A percentile compares a stretch with the other conserved stretches of the same genome.
Evolutionary conservation across 2,113 vertebrate genomes (phyloP).

Genomic region (Gasterosteus nipponicus): DNA sequence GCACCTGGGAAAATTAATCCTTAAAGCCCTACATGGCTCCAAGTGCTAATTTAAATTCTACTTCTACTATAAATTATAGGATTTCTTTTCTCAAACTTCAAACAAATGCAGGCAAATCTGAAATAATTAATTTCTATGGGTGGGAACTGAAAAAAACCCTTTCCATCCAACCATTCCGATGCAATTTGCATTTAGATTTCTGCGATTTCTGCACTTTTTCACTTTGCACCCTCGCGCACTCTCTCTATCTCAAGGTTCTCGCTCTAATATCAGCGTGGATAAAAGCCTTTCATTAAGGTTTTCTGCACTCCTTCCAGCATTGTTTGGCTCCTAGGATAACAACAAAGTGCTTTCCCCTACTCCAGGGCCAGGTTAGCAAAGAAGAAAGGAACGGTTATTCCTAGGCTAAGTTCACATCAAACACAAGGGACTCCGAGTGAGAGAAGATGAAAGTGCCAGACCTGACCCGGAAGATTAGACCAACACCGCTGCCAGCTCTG

Average conservation of each 20-base stretch:
- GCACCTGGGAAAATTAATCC: constrained; percentile 66
- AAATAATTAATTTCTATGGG: constrained; percentile 76
- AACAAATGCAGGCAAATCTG: constrained; percentile 69
- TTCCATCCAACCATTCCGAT: constrained; percentile 50
- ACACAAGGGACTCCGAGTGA: constrained; percentile 79
- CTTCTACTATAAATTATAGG: constrained; percentile 64
- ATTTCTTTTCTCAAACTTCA: constrained; percentile 58
- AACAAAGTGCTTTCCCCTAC: constrained; percentile 79
- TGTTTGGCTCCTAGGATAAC: constrained; percentile 82
- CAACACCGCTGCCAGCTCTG: constrained; percentile 79
- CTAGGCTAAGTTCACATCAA: constrained; percentile 84
- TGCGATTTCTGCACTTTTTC: constrained; percentile 72
- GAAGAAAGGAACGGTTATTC: constrained; percentile 81
- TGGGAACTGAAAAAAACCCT: constrained; percentile 53
- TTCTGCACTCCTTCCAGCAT: constrained; percentile 77
- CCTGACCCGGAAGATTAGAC: constrained; percentile 84
- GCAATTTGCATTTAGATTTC: constrained; percentile 78
- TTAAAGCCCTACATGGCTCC: constrained; percentile 69
- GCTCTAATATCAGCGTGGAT: constrained; percentile 76
- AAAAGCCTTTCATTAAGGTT: constrained; percentile 81
- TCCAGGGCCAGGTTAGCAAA: constrained; percentile 77
- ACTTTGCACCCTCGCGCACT: constrained; percentile 18
- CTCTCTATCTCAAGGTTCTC: constrained; percentile 57
- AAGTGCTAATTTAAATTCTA: constrained; percentile 59
- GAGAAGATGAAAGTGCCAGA: constrained; percentile 81